A percentile compares a stretch with the other conserved stretches of the same genome.
phyloP scores from a whole-genome alignment of 2,888 invertebrate species.

The Mythimna vitellina region DNA sequence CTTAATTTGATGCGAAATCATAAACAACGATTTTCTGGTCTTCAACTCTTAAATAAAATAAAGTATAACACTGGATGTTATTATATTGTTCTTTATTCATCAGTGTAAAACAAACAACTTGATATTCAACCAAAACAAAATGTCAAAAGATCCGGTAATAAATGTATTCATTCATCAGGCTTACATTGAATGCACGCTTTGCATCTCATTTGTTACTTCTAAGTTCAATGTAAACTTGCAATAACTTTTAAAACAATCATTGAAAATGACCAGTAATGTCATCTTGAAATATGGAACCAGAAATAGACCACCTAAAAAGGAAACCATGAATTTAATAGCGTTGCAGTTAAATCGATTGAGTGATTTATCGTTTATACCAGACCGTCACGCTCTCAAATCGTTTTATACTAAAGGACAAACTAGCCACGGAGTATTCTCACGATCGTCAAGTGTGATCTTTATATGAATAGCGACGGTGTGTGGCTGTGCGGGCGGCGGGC shows the following conservation, averaged over 20 bases:
- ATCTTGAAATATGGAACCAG: conserved; percentile 12
- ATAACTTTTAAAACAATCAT: background rate
- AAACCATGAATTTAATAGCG: conserved; percentile 23
- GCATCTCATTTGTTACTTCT: conserved; percentile 23
- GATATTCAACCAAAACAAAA: conserved; percentile 41
- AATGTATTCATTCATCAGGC: conserved; percentile 23
- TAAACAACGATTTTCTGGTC: conserved; percentile 31
- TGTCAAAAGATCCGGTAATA: conserved; percentile 22
- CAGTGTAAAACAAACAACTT: conserved; percentile 20
- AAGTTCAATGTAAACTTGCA: conserved; percentile 7
- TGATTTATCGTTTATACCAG: conserved; percentile 26
- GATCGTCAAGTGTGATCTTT: conserved; percentile 74
- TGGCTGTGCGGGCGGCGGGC: conserved; percentile 26
- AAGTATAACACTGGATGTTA: conserved; percentile 17
- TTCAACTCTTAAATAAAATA: conserved; percentile 20
- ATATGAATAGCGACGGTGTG: conserved; percentile 62
- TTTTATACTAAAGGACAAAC: conserved; percentile 69
- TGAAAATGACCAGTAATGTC: conserved; percentile 1
- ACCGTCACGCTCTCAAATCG: conserved; percentile 50
- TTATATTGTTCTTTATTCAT: conserved; percentile 22
- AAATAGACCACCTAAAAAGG: conserved; percentile 29
- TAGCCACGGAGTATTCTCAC: conserved; percentile 79
- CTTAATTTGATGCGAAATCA: conserved; percentile 29
- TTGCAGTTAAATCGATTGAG: conserved; percentile 36
- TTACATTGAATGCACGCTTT: conserved; percentile 18